Percentiles rank a stretch among this genome's conserved stretches.
phyloP scores from a whole-genome alignment of 1,140 invertebrate genomes.

The Aphis gossypii region DNA sequence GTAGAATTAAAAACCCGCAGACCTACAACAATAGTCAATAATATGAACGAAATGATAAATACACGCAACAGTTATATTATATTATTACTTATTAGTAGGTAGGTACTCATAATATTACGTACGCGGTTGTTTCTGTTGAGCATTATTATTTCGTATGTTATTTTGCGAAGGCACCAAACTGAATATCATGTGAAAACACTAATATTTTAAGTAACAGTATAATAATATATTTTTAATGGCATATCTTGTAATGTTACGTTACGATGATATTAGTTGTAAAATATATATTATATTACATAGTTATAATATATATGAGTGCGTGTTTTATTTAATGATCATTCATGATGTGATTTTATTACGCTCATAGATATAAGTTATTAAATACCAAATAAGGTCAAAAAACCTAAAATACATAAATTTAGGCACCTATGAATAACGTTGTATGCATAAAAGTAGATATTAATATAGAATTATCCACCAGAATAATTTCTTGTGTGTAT shows the following conservation, averaged over 20 bases:
- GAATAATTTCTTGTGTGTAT: not conserved
- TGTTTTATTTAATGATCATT: not conserved
- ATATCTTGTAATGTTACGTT: not conserved
- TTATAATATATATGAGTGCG: not conserved
- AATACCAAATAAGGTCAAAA: not conserved
- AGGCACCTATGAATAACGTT: not conserved
- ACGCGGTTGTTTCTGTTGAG: not conserved
- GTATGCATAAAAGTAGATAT: not conserved
- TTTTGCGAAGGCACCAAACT: not conserved
- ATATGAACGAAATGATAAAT: not conserved
- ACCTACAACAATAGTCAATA: not conserved
- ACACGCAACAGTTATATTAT: not conserved
- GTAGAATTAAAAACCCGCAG: not conserved
- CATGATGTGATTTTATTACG: not conserved
- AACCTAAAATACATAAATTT: not conserved
- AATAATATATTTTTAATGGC: conserved; percentile 12
- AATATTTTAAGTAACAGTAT: not conserved
- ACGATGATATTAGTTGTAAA: not conserved
- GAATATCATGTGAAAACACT: conserved; percentile 6
- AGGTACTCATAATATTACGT: not conserved
- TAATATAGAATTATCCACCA: not conserved
- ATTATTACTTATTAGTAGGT: not conserved
- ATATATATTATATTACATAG: not conserved
- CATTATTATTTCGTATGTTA: not conserved
- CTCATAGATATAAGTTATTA: not conserved